These are phyloP conservation scores for Micrastur ruficollis DNA, from an alignment of 2,797 vertebrate genomes.

Conservation along the genomic window DNA sequence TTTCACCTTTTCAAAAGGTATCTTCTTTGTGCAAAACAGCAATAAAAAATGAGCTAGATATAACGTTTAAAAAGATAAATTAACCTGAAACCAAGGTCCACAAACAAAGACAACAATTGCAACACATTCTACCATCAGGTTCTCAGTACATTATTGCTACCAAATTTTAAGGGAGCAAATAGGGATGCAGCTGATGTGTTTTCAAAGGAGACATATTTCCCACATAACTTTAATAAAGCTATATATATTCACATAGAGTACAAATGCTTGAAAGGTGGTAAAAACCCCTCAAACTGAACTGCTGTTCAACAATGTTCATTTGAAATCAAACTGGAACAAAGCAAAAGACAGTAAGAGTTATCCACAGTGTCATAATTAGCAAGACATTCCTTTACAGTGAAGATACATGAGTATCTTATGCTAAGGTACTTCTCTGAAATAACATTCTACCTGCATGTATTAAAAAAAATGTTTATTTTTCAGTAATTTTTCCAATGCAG, in stretches of 20 bases:
- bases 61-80: background rate
- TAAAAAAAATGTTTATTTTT: background rate
- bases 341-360: background rate
- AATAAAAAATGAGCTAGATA: background rate
- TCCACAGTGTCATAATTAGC: background rate
- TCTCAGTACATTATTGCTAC: background rate
- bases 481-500: background rate
- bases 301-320: background rate
- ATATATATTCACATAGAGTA: background rate
- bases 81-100: background rate
- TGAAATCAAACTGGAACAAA: background rate
- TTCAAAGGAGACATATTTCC: background rate
- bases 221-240: background rate
- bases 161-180: background rate
- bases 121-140: background rate
- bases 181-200: background rate
- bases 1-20: background rate
- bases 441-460: background rate
- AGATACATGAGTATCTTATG: background rate
- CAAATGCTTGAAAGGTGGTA: background rate
- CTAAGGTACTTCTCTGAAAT: background rate
- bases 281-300: background rate
- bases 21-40: background rate
- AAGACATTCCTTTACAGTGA: background rate
- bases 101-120: background rate